These are phyloP conservation scores for Schrankia costaestrigalis DNA, from an alignment of 2,888 invertebrate genomes.

Conservation along the genomic window DNA sequence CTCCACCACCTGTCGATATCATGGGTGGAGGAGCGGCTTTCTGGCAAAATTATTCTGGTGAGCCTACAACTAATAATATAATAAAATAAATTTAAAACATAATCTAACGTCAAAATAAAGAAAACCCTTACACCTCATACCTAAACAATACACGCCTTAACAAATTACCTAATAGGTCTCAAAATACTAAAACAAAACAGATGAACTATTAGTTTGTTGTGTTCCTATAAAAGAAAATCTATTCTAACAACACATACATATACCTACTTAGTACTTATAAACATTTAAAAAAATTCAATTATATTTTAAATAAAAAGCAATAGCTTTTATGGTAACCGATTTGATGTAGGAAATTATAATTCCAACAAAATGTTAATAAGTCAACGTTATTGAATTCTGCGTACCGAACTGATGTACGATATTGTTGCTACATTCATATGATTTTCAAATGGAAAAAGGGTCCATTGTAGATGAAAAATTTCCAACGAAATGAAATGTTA, in stretches of 20 bases:
- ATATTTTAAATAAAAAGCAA: too few relatives aligned
- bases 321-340: too few relatives aligned
- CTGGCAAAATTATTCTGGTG: conserved; percentile 96
- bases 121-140: too few relatives aligned
- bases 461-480: conserved; percentile 44
- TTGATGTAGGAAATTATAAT: conserved; percentile 19
- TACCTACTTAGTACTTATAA: too few relatives aligned
- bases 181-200: too few relatives aligned
- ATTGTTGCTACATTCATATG: conserved; percentile 38
- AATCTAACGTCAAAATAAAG: conserved; percentile 18
- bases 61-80: conserved; percentile 42
- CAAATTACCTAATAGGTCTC: too few relatives aligned
- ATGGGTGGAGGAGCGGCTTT: conserved; percentile 92
- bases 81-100: neutral
- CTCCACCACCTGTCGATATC: conserved; percentile 83
- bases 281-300: too few relatives aligned
- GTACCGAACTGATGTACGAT: conserved; percentile 29
- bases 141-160: too few relatives aligned
- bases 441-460: conserved; percentile 47
- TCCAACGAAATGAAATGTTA: conserved; percentile 56
- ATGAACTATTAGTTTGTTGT: too few relatives aligned
- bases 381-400: conserved; percentile 45
- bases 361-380: conserved; percentile 37
- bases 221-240: too few relatives aligned
- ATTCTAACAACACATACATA: too few relatives aligned